Evolutionary conservation across 2,113 vertebrate genomes (phyloP).

Genomic region (Dinomys branickii): DNA sequence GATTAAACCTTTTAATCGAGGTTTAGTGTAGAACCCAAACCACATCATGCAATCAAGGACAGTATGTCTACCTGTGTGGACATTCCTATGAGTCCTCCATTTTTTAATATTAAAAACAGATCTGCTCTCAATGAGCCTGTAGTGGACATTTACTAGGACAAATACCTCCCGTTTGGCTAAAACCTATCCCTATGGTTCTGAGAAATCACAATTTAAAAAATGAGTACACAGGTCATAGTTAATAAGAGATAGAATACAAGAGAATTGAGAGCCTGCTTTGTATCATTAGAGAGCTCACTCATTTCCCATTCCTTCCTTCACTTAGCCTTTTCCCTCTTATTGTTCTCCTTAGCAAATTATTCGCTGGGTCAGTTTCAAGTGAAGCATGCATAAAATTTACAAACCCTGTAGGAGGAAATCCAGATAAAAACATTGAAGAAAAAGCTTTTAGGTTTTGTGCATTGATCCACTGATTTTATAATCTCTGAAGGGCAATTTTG

Average conservation of each 20-base stretch:
- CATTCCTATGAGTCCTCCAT: conserved; percentile 22
- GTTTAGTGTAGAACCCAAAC: conserved; percentile 64
- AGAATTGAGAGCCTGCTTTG: conserved; percentile 87
- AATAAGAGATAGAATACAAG: conserved; percentile 50
- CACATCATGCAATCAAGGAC: conserved; percentile 66
- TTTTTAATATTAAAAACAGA: conserved; percentile 65
- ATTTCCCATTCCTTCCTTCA: conserved; percentile 87
- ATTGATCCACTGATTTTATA: background rate
- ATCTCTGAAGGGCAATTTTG: background rate
- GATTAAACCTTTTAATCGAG: conserved; percentile 73
- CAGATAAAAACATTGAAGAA: conserved; percentile 1
- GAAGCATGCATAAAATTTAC: conserved; percentile 89
- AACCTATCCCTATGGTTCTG: conserved; percentile 28
- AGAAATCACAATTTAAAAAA: conserved; percentile 18
- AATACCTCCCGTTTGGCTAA: conserved; percentile 51
- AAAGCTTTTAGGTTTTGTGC: background rate
- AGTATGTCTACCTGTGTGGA: conserved; percentile 50
- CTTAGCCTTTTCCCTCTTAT: conserved; percentile 90
- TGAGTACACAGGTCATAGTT: conserved; percentile 15
- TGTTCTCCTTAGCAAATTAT: conserved; percentile 86
- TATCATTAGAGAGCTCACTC: conserved; percentile 75
- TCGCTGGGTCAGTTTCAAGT: conserved; percentile 89
- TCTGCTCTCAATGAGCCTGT: background rate
- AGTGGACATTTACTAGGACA: conserved; percentile 60
- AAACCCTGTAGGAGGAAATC: conserved; percentile 82